Evolutionary conservation across 2,113 vertebrate species (phyloP).

Genomic region (Salvelinus namaycush): DNA sequence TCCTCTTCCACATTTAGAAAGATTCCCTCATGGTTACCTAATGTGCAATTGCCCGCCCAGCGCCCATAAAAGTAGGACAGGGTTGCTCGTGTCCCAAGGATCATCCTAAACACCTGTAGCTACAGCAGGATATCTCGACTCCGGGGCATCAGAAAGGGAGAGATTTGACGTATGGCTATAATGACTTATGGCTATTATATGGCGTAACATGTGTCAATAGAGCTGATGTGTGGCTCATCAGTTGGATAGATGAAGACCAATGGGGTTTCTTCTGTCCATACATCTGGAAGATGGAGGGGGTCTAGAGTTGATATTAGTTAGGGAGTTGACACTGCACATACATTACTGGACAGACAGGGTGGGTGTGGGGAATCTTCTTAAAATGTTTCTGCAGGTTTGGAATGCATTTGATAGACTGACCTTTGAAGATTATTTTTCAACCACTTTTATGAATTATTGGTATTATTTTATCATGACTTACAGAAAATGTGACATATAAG

Average conservation of each 20-base stretch:
- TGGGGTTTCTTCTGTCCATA: neutral
- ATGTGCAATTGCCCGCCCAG: conserved; percentile 54
- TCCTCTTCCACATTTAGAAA: conserved; percentile 75
- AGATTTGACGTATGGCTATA: neutral
- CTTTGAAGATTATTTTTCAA: conserved; percentile 2
- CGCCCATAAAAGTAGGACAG: conserved; percentile 47
- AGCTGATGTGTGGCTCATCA: neutral
- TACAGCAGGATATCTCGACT: neutral
- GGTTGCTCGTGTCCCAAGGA: neutral
- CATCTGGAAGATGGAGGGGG: neutral
- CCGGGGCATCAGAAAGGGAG: neutral
- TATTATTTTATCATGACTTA: neutral
- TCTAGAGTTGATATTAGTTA: neutral
- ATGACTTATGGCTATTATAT: neutral
- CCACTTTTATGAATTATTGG: neutral
- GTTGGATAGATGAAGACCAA: neutral
- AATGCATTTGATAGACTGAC: neutral
- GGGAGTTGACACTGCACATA: neutral
- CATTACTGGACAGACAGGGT: neutral
- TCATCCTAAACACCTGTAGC: conserved; percentile 47
- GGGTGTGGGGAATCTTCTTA: neutral
- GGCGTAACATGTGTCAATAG: neutral
- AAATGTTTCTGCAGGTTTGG: neutral
- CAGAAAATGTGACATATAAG: neutral
- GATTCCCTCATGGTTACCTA: conserved; percentile 62